These are phyloP conservation scores for Hemitrygon akajei DNA, from an alignment of 2,797 vertebrate species.

Conservation along the genomic window DNA sequence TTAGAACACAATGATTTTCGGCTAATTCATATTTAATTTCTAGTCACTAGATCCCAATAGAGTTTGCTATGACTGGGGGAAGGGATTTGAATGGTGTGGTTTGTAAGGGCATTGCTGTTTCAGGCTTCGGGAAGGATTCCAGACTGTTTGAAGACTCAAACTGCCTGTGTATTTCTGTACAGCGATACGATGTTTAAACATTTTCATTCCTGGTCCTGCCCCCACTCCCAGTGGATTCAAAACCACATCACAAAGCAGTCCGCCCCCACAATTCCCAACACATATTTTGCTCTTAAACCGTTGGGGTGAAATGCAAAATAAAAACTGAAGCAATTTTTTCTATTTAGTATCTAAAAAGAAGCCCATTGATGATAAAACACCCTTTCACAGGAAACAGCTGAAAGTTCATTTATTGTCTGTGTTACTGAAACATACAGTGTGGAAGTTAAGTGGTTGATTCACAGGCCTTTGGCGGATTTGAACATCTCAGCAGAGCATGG, in stretches of 20 bases:
- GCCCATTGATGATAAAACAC: neutral
- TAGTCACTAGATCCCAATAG: neutral
- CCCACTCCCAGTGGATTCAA: neutral
- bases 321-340: neutral
- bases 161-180: neutral
- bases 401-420: neutral
- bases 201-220: neutral
- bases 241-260: neutral
- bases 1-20: neutral
- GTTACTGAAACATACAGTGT: neutral
- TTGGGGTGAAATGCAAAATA: neutral
- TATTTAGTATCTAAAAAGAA: neutral
- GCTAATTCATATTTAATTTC: neutral
- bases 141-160: neutral
- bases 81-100: neutral
- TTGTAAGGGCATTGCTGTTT: neutral
- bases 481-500: neutral
- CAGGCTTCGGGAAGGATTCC: conserved; percentile 18
- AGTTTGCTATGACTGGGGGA: neutral
- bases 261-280: conserved; percentile 3
- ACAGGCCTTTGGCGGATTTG: neutral
- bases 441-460: neutral
- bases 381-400: neutral
- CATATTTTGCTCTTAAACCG: neutral
- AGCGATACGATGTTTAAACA: neutral